Conservation (phyloP, 2,888 invertebrate genomes). For the Holacanthella duospinosa region DNA sequence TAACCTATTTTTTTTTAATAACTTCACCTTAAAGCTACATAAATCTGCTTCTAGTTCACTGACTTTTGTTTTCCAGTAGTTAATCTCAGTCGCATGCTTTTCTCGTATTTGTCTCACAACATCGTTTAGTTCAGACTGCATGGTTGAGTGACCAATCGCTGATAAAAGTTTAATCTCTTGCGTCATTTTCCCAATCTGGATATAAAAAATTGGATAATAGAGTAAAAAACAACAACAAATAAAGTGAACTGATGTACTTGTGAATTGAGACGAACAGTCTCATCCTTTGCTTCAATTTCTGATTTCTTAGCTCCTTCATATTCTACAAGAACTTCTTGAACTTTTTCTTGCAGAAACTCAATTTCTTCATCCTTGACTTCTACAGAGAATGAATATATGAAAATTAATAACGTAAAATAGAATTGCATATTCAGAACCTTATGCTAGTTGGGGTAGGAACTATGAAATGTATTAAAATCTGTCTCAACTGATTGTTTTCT, state of each 20-base stretch:
- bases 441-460: no score
- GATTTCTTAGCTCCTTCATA: slow-evolving; percentile 24
- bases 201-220: not conserved
- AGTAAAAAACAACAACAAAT: no score
- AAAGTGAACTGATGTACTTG: slow-evolving; percentile 19
- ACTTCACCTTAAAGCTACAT: no score
- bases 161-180: slow-evolving; percentile 28
- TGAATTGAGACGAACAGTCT: slow-evolving; percentile 14
- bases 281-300: slow-evolving; percentile 20
- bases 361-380: slow-evolving; percentile 29
- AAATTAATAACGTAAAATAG: not conserved
- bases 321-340: slow-evolving; percentile 30
- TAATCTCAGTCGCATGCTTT: slow-evolving; percentile 28
- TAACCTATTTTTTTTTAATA: no score
- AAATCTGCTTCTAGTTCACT: no score
- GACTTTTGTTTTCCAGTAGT: slow-evolving; percentile 23
- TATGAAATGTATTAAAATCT: not conserved
- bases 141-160: slow-evolving; percentile 30
- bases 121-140: slow-evolving; percentile 30
- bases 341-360: slow-evolving; percentile 25
- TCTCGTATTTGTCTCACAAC: slow-evolving; percentile 30
- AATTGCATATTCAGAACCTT: no score
- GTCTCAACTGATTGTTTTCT: not conserved
- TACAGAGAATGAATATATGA: slow-evolving; percentile 13
- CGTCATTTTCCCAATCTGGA: slow-evolving; percentile 24